phyloP scores from a whole-genome alignment of 1,140 invertebrate genomes.

The Drosophila setifemur region DNA sequence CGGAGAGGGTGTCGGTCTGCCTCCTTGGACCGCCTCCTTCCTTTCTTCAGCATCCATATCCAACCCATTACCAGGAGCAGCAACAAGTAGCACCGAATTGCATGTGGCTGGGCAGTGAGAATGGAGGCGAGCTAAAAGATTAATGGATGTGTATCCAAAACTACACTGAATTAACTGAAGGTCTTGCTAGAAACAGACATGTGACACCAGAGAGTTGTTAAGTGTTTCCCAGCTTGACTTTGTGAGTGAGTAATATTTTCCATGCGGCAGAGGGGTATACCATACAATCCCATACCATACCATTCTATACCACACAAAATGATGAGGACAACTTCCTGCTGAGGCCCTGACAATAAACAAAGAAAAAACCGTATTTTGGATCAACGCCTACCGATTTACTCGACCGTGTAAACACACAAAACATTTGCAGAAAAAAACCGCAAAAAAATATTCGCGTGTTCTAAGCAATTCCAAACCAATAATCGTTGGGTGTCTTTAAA shows the following conservation, averaged over 20 bases:
- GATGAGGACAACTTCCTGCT: no score
- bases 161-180: constrained; percentile 52
- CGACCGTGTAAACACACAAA: constrained; percentile 41
- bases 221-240: constrained; percentile 1
- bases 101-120: constrained; percentile 17
- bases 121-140: constrained; percentile 35
- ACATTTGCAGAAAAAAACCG: constrained; percentile 34
- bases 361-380: constrained; percentile 48
- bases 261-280: no score
- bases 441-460: constrained; percentile 62
- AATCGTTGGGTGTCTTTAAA: constrained; percentile 80
- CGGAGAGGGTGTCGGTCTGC: constrained; percentile 36
- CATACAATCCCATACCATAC: background rate
- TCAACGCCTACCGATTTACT: constrained; percentile 73
- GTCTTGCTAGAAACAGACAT: constrained; percentile 43
- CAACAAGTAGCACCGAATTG: constrained; percentile 67
- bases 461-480: constrained; percentile 77
- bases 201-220: constrained; percentile 14
- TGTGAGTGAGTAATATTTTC: constrained; percentile 15
- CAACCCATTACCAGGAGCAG: constrained; percentile 3
- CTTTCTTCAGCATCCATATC: background rate
- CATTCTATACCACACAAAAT: no score
- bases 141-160: constrained; percentile 41
- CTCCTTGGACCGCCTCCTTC: constrained; percentile 3
- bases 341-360: constrained; percentile 14